Conservation (phyloP, 2,888 invertebrate species). For the Pecten maximus region DNA sequence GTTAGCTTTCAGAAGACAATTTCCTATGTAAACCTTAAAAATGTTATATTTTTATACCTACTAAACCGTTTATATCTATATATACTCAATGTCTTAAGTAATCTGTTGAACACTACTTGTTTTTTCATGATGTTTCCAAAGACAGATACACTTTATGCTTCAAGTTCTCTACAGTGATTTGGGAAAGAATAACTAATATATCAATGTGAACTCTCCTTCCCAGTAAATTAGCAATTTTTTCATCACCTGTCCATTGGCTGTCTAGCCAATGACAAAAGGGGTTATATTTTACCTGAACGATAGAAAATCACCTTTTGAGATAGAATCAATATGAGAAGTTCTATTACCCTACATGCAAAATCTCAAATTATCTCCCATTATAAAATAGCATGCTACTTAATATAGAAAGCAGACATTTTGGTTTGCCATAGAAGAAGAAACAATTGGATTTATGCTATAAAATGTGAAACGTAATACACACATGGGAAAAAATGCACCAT, state of each 20-base stretch:
- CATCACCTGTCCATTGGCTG: not conserved
- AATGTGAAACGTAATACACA: constrained; percentile 14
- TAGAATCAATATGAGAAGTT: not conserved
- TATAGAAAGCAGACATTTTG: not conserved
- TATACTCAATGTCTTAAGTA: not conserved
- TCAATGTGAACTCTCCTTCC: not conserved
- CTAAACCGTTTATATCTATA: not conserved
- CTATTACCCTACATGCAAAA: not conserved
- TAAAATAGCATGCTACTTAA: constrained; percentile 11
- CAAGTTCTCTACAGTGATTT: not conserved
- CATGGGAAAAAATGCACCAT: not conserved
- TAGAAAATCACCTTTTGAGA: not conserved
- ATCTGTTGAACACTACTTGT: not conserved
- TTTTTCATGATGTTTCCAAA: not conserved
- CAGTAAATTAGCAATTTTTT: not conserved
- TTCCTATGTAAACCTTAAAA: not conserved
- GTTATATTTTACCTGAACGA: not conserved
- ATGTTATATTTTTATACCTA: not conserved
- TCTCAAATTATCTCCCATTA: not conserved
- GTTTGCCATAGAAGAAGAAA: not conserved
- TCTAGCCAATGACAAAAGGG: not conserved
- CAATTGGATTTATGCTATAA: constrained; percentile 32
- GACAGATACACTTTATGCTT: not conserved
- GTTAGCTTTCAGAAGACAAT: not conserved
- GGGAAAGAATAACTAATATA: not conserved